Evolutionary conservation across 2,888 invertebrate genomes (phyloP).

Genomic region (Amphipoea lucens): DNA sequence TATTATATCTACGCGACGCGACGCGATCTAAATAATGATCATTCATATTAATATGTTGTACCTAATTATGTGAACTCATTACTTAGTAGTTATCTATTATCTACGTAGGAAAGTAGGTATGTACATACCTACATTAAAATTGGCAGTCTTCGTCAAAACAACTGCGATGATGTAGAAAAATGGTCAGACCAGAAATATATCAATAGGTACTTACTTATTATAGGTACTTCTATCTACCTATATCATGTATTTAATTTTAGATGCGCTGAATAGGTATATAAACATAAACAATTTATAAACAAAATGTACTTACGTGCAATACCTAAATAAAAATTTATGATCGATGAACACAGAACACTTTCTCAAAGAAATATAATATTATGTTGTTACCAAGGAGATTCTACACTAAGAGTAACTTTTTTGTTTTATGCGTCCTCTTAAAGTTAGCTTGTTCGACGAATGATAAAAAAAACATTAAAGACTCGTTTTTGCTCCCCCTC

Average conservation of each 20-base stretch:
- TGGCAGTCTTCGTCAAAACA: not conserved
- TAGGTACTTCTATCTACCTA: not conserved
- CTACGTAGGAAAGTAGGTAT: no score
- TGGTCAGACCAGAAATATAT: not conserved
- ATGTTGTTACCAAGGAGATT: constrained; percentile 31
- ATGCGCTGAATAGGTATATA: no score
- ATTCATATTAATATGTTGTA: no score
- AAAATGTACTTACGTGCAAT: constrained; percentile 5
- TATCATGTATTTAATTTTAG: not conserved
- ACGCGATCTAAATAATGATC: no score
- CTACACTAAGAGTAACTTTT: not conserved
- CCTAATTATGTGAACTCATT: no score
- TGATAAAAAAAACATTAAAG: no score
- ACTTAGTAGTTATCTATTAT: no score
- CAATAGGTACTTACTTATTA: not conserved
- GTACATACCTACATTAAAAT: not conserved
- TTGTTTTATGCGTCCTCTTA: not conserved
- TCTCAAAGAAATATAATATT: not conserved
- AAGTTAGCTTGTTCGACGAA: not conserved
- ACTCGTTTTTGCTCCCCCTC: not conserved
- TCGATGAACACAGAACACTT: not conserved
- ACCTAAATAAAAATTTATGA: not conserved
- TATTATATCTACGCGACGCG: no score
- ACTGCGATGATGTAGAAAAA: not conserved
- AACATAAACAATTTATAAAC: no score